phyloP scores from a whole-genome alignment of 2,113 vertebrate species.

The Ivindomyrus marchei region DNA sequence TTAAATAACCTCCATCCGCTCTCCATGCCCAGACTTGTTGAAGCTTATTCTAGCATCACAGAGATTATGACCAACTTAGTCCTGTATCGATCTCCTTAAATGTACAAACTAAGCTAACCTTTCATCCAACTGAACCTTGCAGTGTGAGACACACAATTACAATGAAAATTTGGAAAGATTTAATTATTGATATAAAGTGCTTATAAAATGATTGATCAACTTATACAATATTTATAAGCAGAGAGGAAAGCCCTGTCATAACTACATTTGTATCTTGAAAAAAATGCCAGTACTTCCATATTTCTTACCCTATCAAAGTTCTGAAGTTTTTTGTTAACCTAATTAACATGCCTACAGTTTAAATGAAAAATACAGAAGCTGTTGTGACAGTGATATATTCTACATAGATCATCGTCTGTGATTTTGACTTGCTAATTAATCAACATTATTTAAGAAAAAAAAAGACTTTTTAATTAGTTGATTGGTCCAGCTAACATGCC shows the following conservation, averaged over 20 bases:
- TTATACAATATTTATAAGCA: not conserved
- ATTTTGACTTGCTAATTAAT: slow-evolving; percentile 68
- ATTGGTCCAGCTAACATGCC: slow-evolving; percentile 50
- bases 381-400: slow-evolving; percentile 62
- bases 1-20: not conserved
- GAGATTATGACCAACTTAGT: not conserved
- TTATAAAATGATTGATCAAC: not conserved
- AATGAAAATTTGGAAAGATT: not conserved
- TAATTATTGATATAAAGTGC: not conserved
- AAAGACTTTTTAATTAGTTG: slow-evolving; percentile 56
- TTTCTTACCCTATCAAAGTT: slow-evolving; percentile 44
- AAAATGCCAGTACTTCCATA: slow-evolving; percentile 39
- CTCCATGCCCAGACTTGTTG: not conserved
- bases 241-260: not conserved
- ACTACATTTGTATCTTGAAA: slow-evolving; percentile 30
- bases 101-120: not conserved
- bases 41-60: not conserved
- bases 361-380: slow-evolving; percentile 59
- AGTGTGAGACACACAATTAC: not conserved
- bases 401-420: slow-evolving; percentile 63
- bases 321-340: slow-evolving; percentile 48
- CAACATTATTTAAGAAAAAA: slow-evolving; percentile 64
- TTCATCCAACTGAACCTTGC: not conserved
- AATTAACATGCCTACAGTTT: slow-evolving; percentile 57
- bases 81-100: not conserved